Percentiles rank a stretch among this genome's conserved stretches.
These are phyloP conservation scores for Euzetes globulus DNA, from an alignment of 2,888 invertebrate genomes.

Conservation along the genomic window DNA sequence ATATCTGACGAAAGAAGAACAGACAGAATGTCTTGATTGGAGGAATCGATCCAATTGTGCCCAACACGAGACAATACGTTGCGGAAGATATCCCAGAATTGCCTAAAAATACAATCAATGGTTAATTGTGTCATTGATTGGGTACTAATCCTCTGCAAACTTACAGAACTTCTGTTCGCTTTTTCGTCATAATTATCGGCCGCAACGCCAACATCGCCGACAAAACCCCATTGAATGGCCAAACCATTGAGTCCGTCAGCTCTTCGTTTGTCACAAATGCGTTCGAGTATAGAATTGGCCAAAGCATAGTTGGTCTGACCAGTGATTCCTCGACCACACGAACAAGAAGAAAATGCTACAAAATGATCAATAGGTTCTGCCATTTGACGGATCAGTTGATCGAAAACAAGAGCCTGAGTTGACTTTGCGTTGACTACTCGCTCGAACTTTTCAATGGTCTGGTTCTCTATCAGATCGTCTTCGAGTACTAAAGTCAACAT, in stretches of 20 bases:
- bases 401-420: constrained; percentile 70
- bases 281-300: constrained; percentile 95
- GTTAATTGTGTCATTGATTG: not conserved
- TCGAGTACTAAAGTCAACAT: constrained; percentile 75
- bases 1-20: not conserved
- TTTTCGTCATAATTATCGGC: constrained; percentile 57
- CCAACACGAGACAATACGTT: constrained; percentile 85
- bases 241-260: constrained; percentile 71
- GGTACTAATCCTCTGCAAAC: constrained; percentile 49
- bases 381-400: constrained; percentile 64
- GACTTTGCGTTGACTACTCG: constrained; percentile 78
- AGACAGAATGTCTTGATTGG: constrained; percentile 67
- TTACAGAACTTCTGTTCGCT: constrained; percentile 78
- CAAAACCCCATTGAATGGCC: constrained; percentile 98
- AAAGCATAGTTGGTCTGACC: constrained; percentile 94
- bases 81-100: constrained; percentile 73
- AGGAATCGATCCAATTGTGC: constrained; percentile 78
- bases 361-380: constrained; percentile 79
- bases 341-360: constrained; percentile 90
- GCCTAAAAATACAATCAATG: not conserved
- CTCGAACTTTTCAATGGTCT: constrained; percentile 67
- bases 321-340: constrained; percentile 90
- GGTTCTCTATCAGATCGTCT: constrained; percentile 80
- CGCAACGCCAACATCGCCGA: constrained; percentile 91
- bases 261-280: constrained; percentile 78